Conservation (phyloP, 1,140 invertebrate species). For the Orius insidiosus region DNA sequence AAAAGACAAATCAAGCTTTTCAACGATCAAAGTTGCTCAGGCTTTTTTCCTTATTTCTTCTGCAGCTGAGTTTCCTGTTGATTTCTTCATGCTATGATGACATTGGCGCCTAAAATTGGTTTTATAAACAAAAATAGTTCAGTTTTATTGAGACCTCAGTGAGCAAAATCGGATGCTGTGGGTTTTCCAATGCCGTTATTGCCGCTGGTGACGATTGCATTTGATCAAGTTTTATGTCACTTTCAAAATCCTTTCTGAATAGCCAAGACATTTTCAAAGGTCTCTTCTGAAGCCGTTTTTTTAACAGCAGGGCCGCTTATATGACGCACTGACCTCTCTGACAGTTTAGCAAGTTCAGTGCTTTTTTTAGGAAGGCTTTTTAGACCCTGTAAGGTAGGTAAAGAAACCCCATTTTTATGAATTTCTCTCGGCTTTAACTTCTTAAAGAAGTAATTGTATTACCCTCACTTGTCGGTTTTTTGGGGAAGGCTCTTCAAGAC, state of each 20-base stretch:
- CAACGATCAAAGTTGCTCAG: neutral
- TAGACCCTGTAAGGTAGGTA: no score
- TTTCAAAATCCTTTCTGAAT: slow-evolving; percentile 37
- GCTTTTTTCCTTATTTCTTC: slow-evolving; percentile 21
- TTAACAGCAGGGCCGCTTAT: no score
- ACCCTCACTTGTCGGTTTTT: no score
- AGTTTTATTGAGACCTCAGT: slow-evolving; percentile 33
- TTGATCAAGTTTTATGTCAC: slow-evolving; percentile 40
- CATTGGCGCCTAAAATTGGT: slow-evolving; percentile 24
- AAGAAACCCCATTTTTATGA: no score
- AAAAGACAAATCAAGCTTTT: slow-evolving; percentile 15
- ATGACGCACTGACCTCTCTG: no score
- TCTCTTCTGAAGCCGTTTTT: no score
- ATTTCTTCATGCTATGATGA: slow-evolving; percentile 29
- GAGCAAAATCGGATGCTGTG: slow-evolving; percentile 58
- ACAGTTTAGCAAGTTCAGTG: no score
- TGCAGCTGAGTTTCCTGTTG: slow-evolving; percentile 24
- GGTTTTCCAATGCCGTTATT: slow-evolving; percentile 84
- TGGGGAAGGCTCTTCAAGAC: no score
- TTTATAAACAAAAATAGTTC: no score
- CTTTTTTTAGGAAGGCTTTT: no score
- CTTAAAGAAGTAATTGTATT: no score
- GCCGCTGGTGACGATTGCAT: slow-evolving; percentile 65
- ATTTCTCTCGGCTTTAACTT: no score
- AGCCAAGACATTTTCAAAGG: slow-evolving; percentile 19